These are phyloP conservation scores for Anthrax anthrax DNA, from an alignment of 2,888 invertebrate species.

Conservation along the genomic window DNA sequence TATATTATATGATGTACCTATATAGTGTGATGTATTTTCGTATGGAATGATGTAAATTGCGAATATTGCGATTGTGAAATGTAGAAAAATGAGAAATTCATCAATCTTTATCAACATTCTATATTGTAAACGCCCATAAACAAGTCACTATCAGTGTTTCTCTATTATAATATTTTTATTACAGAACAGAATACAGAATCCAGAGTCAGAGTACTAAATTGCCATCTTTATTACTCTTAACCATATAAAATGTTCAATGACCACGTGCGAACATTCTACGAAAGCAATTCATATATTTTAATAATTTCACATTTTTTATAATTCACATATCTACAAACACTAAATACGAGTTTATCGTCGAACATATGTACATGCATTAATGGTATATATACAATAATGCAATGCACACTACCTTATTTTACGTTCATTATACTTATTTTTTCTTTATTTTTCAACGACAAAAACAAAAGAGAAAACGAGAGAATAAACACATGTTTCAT, in stretches of 20 bases:
- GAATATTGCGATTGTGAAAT: background rate
- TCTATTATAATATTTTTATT: background rate
- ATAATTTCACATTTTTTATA: no score
- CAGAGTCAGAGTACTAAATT: background rate
- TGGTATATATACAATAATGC: no score
- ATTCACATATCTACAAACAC: no score
- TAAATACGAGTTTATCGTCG: no score
- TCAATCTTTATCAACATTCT: slow-evolving; percentile 13
- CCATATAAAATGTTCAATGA: background rate
- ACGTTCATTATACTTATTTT: no score
- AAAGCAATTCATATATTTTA: background rate
- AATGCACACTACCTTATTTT: no score
- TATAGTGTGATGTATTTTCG: no score
- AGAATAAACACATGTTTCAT: background rate
- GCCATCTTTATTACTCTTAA: slow-evolving; percentile 2
- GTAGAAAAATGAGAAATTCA: slow-evolving; percentile 9
- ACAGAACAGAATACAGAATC: no score
- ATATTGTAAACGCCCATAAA: slow-evolving; percentile 33
- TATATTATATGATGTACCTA: no score
- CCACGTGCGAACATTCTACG: slow-evolving; percentile 1
- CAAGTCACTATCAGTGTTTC: slow-evolving; percentile 20
- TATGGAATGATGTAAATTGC: no score
- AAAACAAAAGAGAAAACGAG: background rate
- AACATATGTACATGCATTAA: no score
- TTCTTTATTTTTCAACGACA: background rate